Conservation (phyloP, 2,888 invertebrate species). For the Hermaeophaga mercurialis region DNA sequence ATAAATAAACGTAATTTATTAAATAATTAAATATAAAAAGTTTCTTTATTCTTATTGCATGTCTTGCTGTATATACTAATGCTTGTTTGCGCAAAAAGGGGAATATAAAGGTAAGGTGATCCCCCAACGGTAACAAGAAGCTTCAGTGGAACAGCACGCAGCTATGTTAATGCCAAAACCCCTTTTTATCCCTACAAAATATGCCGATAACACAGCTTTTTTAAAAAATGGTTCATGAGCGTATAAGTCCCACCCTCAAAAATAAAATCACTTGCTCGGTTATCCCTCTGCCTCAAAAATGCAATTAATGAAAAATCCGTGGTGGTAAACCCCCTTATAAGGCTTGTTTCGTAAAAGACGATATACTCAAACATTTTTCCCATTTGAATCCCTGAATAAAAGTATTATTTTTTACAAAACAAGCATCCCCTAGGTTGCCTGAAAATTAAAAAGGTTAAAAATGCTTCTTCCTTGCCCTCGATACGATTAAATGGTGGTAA, state of each 20-base stretch:
- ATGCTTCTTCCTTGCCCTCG: too few relatives aligned
- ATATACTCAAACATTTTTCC: too few relatives aligned
- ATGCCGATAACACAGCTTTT: constrained; percentile 37
- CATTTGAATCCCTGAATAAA: too few relatives aligned
- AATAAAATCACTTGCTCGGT: constrained; percentile 24
- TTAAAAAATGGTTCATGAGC: constrained; percentile 42
- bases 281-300: constrained; percentile 32
- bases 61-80: constrained; percentile 47
- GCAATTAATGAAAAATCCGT: constrained; percentile 21
- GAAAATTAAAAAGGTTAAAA: not conserved
- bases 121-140: constrained; percentile 55
- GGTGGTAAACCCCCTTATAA: not conserved
- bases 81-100: constrained; percentile 40
- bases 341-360: constrained; percentile 16
- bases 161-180: constrained; percentile 41
- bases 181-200: constrained; percentile 32
- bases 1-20: too few relatives aligned
- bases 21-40: not conserved
- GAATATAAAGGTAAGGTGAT: constrained; percentile 50
- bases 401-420: constrained; percentile 5
- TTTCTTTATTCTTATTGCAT: constrained; percentile 28
- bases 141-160: constrained; percentile 47
- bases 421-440: not conserved
- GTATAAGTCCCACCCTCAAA: constrained; percentile 32
- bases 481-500: too few relatives aligned